These are phyloP conservation scores for Lomographa bimaculata DNA, from an alignment of 2,888 invertebrate genomes.

Conservation along the genomic window DNA sequence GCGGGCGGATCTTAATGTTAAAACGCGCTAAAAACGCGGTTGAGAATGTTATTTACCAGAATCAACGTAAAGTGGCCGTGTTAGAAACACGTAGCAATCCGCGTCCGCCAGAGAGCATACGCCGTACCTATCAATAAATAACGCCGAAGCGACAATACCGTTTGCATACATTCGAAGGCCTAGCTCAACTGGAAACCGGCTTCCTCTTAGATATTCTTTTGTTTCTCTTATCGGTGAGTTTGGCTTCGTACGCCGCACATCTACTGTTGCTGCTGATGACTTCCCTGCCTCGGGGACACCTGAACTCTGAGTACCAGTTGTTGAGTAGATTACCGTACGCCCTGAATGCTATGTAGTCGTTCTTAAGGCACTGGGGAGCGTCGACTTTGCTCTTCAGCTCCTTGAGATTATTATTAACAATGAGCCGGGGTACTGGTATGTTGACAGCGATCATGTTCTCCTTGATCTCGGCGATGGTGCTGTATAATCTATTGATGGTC, in stretches of 20 bases:
- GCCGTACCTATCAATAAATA: slow-evolving; percentile 46
- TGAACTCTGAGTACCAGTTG: slow-evolving; percentile 82
- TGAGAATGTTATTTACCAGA: slow-evolving; percentile 23
- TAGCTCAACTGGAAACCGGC: slow-evolving; percentile 31
- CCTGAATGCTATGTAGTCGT: slow-evolving; percentile 85
- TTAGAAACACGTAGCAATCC: slow-evolving; percentile 21
- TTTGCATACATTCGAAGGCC: slow-evolving; percentile 37
- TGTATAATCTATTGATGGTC: slow-evolving; percentile 73
- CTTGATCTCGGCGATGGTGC: slow-evolving; percentile 82
- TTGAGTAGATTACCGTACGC: slow-evolving; percentile 83
- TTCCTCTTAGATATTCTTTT: slow-evolving; percentile 37
- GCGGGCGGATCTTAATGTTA: slow-evolving; percentile 18
- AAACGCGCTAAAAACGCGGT: slow-evolving; percentile 11
- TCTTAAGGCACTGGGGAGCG: slow-evolving; percentile 79
- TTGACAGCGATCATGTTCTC: slow-evolving; percentile 67
- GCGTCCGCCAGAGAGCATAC: slow-evolving; percentile 50
- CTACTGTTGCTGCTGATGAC: slow-evolving; percentile 44
- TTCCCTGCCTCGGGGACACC: slow-evolving; percentile 60
- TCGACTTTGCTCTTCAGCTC: slow-evolving; percentile 66
- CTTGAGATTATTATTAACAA: slow-evolving; percentile 65
- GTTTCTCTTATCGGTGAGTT: slow-evolving; percentile 55
- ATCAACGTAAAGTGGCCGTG: slow-evolving; percentile 23
- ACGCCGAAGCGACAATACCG: slow-evolving; percentile 46
- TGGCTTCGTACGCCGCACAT: slow-evolving; percentile 55
- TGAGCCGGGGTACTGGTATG: slow-evolving; percentile 58